Evolutionary conservation across 2,888 invertebrate species (phyloP).

Genomic region (Agelastica alni): DNA sequence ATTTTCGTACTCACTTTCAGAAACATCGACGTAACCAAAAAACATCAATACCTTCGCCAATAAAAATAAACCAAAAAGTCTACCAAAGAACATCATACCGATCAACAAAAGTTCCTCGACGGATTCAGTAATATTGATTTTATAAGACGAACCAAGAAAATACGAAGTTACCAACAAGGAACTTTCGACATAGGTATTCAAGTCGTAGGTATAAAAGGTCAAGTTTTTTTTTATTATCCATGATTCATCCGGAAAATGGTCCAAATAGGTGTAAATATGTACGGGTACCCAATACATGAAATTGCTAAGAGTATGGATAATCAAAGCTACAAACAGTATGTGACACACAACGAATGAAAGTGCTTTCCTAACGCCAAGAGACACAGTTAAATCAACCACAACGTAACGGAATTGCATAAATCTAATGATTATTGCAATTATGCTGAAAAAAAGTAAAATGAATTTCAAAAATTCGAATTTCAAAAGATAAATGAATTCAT

Average conservation of each 20-base stretch:
- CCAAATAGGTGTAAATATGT: background rate
- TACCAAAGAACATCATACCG: constrained; percentile 39
- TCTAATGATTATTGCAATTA: background rate
- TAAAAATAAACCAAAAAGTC: constrained; percentile 42
- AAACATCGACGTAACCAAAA: constrained; percentile 45
- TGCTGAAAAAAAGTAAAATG: background rate
- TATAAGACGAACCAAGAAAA: constrained; percentile 14
- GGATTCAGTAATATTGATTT: constrained; percentile 4
- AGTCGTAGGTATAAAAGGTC: background rate
- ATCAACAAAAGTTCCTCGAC: constrained; percentile 37
- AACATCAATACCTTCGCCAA: constrained; percentile 40
- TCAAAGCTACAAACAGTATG: background rate
- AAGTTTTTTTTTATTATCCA: constrained; percentile 5
- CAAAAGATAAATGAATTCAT: background rate
- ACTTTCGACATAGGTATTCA: constrained; percentile 10
- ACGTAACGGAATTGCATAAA: background rate
- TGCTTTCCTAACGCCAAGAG: background rate
- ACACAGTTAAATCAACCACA: too few species aligned
- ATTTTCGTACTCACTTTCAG: constrained; percentile 55
- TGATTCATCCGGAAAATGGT: background rate
- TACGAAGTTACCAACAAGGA: constrained; percentile 12
- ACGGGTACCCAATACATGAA: background rate
- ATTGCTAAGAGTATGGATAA: background rate
- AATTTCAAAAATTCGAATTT: background rate
- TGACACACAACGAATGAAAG: background rate